These are phyloP conservation scores for Dolichopus griseipennis DNA, from an alignment of 2,888 invertebrate genomes.

Conservation along the genomic window DNA sequence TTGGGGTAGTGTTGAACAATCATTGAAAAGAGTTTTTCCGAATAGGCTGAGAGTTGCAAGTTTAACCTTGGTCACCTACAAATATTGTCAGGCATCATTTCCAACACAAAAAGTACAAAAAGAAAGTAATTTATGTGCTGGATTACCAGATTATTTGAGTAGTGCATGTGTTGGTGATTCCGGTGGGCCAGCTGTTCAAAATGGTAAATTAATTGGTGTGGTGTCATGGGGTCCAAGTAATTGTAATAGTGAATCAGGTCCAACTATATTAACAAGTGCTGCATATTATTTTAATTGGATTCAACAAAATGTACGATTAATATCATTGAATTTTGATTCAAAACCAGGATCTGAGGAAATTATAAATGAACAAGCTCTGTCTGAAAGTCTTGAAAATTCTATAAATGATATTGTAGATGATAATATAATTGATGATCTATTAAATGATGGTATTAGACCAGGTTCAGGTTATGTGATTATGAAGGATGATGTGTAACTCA, in stretches of 20 bases:
- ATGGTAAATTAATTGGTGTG: conserved; percentile 31
- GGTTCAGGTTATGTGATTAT: too few species aligned
- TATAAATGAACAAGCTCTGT: neutral
- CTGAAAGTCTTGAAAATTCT: neutral
- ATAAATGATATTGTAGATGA: neutral
- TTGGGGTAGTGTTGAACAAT: conserved; percentile 21
- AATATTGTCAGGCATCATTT: conserved; percentile 15
- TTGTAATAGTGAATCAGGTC: conserved; percentile 30
- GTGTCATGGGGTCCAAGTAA: conserved; percentile 39
- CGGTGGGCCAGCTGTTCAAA: conserved; percentile 24
- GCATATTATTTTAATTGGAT: conserved; percentile 32
- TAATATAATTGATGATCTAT: neutral
- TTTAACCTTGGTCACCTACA: conserved; percentile 17
- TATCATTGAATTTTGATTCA: neutral
- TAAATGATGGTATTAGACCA: neutral
- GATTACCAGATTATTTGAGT: conserved; percentile 16
- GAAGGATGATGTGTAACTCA: too few species aligned
- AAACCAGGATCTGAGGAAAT: conserved; percentile 11
- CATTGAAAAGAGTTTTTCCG: conserved; percentile 15
- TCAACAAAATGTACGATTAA: conserved; percentile 1
- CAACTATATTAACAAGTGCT: conserved; percentile 37
- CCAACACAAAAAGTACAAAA: conserved; percentile 15
- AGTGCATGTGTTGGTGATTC: conserved; percentile 25
- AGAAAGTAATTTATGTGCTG: conserved; percentile 21
- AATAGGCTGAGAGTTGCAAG: conserved; percentile 15